A percentile compares a stretch with the other conserved stretches of the same genome.
These are phyloP conservation scores for Acanthosepion lycidas DNA, from an alignment of 2,888 invertebrate genomes.

Conservation along the genomic window DNA sequence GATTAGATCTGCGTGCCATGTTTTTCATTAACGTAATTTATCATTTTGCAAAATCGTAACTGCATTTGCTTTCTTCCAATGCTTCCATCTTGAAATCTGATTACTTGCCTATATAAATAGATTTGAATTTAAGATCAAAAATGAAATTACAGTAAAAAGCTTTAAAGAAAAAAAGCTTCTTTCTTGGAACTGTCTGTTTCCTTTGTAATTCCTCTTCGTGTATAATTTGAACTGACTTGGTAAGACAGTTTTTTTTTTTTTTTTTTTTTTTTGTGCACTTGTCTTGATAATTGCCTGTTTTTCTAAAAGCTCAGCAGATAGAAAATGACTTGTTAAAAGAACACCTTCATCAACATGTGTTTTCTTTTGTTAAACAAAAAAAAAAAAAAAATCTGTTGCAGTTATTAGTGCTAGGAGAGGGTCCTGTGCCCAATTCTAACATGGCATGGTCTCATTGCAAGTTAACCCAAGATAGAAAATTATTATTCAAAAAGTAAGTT, in stretches of 20 bases:
- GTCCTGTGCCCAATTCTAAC: not conserved
- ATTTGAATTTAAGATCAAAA: too few relatives aligned
- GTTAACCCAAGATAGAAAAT: too few relatives aligned
- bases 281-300: not conserved
- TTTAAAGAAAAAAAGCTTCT: too few relatives aligned
- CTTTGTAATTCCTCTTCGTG: conserved; percentile 56
- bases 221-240: not conserved
- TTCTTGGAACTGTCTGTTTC: conserved; percentile 58
- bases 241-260: not conserved
- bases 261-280: not conserved
- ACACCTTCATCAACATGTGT: not conserved
- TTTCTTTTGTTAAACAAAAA: not conserved
- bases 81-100: too few relatives aligned
- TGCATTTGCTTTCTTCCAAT: too few relatives aligned
- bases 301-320: not conserved
- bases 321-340: not conserved
- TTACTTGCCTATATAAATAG: too few relatives aligned
- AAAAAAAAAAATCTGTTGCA: not conserved
- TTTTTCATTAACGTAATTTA: too few relatives aligned
- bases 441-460: not conserved
- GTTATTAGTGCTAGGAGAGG: not conserved
- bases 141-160: too few relatives aligned
- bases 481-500: too few relatives aligned
- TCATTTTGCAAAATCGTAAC: too few relatives aligned
- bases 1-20: too few relatives aligned